A percentile compares a stretch with the other conserved stretches of the same genome.
phyloP scores from a whole-genome alignment of 2,797 vertebrate species.

The Pangasius mekongensis region DNA sequence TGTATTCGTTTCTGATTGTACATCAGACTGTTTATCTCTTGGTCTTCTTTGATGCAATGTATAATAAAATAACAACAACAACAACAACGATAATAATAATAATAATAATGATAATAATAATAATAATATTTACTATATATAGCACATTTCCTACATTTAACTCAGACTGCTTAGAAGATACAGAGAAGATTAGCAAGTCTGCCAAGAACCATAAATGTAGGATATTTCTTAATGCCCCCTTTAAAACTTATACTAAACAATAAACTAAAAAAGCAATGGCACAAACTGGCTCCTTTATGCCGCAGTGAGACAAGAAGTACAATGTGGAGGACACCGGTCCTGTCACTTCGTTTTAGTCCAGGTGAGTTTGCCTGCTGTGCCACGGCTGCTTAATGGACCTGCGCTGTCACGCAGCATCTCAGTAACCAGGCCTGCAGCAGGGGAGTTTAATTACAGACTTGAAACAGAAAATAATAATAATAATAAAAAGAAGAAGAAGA shows the following conservation, averaged over 20 bases:
- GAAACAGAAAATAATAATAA: not conserved
- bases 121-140: too few relatives aligned
- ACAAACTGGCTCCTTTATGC: not conserved
- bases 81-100: too few relatives aligned
- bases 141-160: too few relatives aligned
- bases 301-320: not conserved
- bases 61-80: too few relatives aligned
- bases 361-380: not conserved
- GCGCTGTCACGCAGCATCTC: not conserved
- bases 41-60: too few relatives aligned
- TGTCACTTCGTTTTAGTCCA: not conserved
- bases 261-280: not conserved
- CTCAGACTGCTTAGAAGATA: too few relatives aligned
- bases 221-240: too few relatives aligned
- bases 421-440: not conserved
- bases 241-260: not conserved
- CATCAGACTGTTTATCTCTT: too few relatives aligned
- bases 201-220: too few relatives aligned
- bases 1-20: too few relatives aligned
- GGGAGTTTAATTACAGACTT: not conserved
- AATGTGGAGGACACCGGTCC: not conserved
- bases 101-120: too few relatives aligned
- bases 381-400: slow-evolving; percentile 5
- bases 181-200: too few relatives aligned
- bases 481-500: not conserved